A percentile compares a stretch with the other conserved stretches of the same genome.
Evolutionary conservation across 2,888 invertebrate genomes (phyloP).

Genomic region (Dendrolimus pini): DNA sequence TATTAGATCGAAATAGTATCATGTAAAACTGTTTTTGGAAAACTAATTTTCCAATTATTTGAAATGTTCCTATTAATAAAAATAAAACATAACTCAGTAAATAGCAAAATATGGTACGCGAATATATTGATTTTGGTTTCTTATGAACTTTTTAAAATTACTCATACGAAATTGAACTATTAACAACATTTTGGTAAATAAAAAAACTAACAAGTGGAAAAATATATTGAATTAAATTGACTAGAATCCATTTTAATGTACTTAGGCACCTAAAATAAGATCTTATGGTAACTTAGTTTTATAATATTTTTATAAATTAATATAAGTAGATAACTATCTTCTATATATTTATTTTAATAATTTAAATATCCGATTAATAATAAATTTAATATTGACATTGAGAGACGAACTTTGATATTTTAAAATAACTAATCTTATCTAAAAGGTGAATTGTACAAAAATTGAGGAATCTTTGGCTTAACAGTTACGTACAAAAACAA

Average conservation of each 20-base stretch:
- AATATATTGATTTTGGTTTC: too few species aligned
- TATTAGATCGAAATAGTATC: too few species aligned
- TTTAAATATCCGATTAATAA: too few species aligned
- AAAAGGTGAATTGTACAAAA: too few species aligned
- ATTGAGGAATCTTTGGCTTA: slow-evolving; percentile 29
- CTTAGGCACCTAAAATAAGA: slow-evolving; percentile 37
- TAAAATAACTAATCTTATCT: too few species aligned
- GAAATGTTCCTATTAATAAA: too few species aligned
- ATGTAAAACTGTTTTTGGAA: too few species aligned
- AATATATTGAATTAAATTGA: slow-evolving; percentile 47
- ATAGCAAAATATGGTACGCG: too few species aligned
- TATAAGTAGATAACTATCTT: slow-evolving; percentile 5
- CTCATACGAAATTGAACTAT: slow-evolving; percentile 3
- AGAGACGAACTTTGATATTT: too few species aligned
- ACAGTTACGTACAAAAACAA: slow-evolving; percentile 8
- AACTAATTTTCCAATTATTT: too few species aligned
- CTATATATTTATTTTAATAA: neutral
- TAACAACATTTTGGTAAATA: slow-evolving; percentile 7
- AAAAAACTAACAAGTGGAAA: slow-evolving; percentile 17
- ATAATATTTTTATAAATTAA: slow-evolving; percentile 14
- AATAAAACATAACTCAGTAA: too few species aligned
- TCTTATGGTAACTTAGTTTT: slow-evolving; percentile 3
- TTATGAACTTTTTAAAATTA: slow-evolving; percentile 2
- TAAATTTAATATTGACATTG: too few species aligned
- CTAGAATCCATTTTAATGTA: slow-evolving; percentile 52